Conservation (phyloP, 2,113 vertebrate genomes). For the Python bivittatus region DNA sequence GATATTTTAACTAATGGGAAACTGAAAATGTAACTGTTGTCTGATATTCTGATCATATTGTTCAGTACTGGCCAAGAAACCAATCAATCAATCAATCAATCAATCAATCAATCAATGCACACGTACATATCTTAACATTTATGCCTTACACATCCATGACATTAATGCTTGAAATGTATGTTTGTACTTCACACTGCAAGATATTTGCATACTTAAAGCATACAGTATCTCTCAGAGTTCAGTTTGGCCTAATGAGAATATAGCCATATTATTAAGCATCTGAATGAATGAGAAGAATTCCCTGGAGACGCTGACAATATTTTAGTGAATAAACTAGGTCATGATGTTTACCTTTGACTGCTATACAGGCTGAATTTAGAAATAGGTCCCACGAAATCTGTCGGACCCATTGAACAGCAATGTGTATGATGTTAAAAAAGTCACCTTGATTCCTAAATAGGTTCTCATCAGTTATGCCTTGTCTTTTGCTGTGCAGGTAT, state of each 20-base stretch:
- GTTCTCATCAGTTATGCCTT: neutral
- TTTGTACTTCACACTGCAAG: neutral
- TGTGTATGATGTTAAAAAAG: neutral
- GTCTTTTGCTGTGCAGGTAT: conserved; percentile 67
- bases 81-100: neutral
- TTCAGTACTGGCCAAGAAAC: neutral
- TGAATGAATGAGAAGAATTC: neutral
- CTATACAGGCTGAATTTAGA: neutral
- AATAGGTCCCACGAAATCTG: neutral
- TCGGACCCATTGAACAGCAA: accelerated
- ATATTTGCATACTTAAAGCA: neutral
- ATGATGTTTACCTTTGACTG: neutral
- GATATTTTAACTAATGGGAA: neutral
- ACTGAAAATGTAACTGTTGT: neutral
- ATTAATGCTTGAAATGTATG: neutral
- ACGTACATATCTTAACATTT: neutral
- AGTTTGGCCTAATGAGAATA: neutral
- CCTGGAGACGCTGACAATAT: neutral
- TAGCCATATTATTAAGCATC: neutral
- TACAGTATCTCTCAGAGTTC: neutral
- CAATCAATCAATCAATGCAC: neutral
- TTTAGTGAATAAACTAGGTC: neutral
- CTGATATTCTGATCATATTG: neutral
- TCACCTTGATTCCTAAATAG: neutral
- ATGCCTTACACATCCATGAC: neutral